Percentiles rank a stretch among this genome's conserved stretches.
These are phyloP conservation scores for Patiria miniata DNA, from an alignment of 35 echinoderm and acorn worm genomes.

Conservation along the genomic window DNA sequence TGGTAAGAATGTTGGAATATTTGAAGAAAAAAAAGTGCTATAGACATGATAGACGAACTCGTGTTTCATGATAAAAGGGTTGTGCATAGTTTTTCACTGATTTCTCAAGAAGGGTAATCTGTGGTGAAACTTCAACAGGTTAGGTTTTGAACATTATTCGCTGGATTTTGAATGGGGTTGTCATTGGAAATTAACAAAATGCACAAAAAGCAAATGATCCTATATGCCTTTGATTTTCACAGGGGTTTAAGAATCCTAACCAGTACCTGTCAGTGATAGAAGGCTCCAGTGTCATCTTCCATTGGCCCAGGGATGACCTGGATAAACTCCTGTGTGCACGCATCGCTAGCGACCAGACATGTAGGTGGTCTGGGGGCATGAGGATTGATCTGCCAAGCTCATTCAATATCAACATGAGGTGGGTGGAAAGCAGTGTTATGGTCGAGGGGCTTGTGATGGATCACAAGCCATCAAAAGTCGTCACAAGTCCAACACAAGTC, in stretches of 20 bases:
- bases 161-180: too few species aligned
- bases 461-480: too few species aligned
- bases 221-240: background rate
- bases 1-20: constrained; percentile 40
- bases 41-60: too few species aligned
- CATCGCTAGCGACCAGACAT: constrained; percentile 49
- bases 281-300: constrained; percentile 88
- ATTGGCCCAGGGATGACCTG: constrained; percentile 97
- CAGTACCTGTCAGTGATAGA: constrained; percentile 72
- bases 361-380: constrained; percentile 94
- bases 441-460: too few species aligned
- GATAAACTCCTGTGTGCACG: constrained; percentile 86
- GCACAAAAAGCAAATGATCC: background rate
- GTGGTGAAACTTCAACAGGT: too few species aligned
- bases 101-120: too few species aligned
- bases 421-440: background rate
- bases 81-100: too few species aligned
- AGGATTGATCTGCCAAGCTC: constrained; percentile 85
- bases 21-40: too few species aligned
- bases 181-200: background rate
- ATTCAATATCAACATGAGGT: constrained; percentile 97
- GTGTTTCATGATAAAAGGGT: too few species aligned
- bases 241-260: constrained; percentile 60
- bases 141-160: too few species aligned
- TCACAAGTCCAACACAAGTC: too few species aligned